Evolutionary conservation across 2,113 vertebrate genomes (phyloP).

Genomic region (Isurus oxyrinchus): DNA sequence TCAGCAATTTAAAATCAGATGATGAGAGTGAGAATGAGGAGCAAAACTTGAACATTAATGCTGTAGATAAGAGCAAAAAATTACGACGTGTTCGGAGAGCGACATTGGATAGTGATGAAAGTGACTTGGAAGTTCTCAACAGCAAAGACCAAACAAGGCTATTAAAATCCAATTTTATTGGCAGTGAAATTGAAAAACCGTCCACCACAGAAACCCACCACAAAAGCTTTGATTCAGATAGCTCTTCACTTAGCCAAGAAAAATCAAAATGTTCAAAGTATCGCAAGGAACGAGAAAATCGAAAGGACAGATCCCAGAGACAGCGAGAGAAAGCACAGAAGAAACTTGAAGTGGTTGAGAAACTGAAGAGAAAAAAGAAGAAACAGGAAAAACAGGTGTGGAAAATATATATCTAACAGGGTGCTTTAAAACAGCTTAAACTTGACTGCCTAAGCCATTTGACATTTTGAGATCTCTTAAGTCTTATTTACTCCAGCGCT

Average conservation of each 20-base stretch:
- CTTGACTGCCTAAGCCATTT: slow-evolving; percentile 28
- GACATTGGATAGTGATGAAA: slow-evolving; percentile 55
- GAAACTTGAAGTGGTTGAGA: slow-evolving; percentile 46
- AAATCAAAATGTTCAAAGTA: slow-evolving; percentile 41
- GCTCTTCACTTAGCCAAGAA: slow-evolving; percentile 39
- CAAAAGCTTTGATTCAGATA: slow-evolving; percentile 35
- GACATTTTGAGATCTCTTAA: background rate
- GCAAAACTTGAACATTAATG: slow-evolving; percentile 42
- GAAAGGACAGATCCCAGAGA: slow-evolving; percentile 52
- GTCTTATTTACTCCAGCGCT: background rate
- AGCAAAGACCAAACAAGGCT: slow-evolving; percentile 14
- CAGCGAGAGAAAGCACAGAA: slow-evolving; percentile 54
- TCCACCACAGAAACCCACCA: slow-evolving; percentile 40
- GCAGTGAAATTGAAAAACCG: slow-evolving; percentile 39
- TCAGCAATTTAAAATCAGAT: slow-evolving; percentile 43
- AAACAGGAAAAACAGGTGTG: slow-evolving; percentile 50
- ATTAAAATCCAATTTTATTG: background rate
- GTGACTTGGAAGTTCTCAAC: slow-evolving; percentile 43
- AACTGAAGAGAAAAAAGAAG: slow-evolving; percentile 45
- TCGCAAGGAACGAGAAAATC: slow-evolving; percentile 47
- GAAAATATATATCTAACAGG: slow-evolving; percentile 40
- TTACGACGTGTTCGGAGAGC: slow-evolving; percentile 43
- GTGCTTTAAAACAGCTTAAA: slow-evolving; percentile 41
- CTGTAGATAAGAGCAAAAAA: slow-evolving; percentile 44
- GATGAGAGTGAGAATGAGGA: slow-evolving; percentile 42